Base-by-base conservation (phyloP, 2,888 invertebrate species). In the Yponomeuta plumbellus region DNA sequence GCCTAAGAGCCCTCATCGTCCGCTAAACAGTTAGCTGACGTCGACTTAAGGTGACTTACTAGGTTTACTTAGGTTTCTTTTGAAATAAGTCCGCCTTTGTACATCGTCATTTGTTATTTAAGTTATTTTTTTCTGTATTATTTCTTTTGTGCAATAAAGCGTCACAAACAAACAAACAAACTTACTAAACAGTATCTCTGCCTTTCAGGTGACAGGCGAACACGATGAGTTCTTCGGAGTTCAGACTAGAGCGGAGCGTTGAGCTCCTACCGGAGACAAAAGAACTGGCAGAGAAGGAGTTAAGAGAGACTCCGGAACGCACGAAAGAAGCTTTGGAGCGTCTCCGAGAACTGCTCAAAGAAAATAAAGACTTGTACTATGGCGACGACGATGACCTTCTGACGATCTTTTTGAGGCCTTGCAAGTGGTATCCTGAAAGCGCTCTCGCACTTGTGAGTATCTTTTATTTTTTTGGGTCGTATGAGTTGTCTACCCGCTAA, bases 381-480 rank as follows among this genome's bases (percentile, higher is more conserved):
- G 93, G 92, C 68, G 95, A 96, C 59, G 95, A 95, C 72, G 96
- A 97, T 72, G 95, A 95, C 44, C 93, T 95, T 61, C 92, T 97
- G 11, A 89, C 94, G n/a, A 94, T 96, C 70, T 96, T 96, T 78
- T 87, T 97, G 67, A 92, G 97, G 68, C 96, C 96, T 34, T 95
- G 95, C 85, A 97, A 97, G 81, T 97, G 93, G 88, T 96, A 97
- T 74, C 94, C 96, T 0, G 92, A 96, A 74, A 96, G 96, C 84
- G 97, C 97, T 0, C 86, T 94, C 67, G 94, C 94, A 76, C 86
- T 97, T 91, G 96, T 96, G 80, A 94, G 94, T 90, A 59, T 13
- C 20, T 57, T 66, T 26, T 17, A 22, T 64, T 66, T 56, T 34
- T 8, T 34, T 34, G 1, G 34, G 34, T 34, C 34, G 34, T 34